Evolutionary conservation across 2,797 vertebrate genomes (phyloP).

Genomic region (Sebastes minor): DNA sequence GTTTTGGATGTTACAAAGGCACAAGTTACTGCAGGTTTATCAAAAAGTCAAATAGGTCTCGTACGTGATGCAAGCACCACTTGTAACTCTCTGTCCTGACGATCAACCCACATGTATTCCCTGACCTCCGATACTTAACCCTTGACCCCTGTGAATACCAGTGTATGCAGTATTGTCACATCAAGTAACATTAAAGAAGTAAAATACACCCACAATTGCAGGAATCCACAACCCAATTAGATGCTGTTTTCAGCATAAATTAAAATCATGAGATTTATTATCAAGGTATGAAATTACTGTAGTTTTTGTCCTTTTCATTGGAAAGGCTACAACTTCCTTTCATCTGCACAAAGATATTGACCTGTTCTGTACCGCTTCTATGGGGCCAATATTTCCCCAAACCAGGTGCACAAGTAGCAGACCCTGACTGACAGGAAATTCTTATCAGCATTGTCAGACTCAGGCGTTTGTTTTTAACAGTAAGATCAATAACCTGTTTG

Average conservation of each 20-base stretch:
- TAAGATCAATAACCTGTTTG: neutral
- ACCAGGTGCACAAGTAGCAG: constrained; percentile 10
- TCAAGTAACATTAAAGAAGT: neutral
- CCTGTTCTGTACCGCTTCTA: neutral
- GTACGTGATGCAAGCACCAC: neutral
- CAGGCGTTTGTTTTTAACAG: too few relatives aligned
- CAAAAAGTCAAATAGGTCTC: neutral
- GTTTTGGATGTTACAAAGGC: neutral
- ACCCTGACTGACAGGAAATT: neutral
- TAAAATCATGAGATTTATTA: neutral
- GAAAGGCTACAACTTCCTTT: neutral
- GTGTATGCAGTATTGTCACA: neutral
- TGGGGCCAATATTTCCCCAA: neutral
- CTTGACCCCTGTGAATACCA: neutral
- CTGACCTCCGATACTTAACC: neutral
- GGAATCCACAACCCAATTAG: neutral
- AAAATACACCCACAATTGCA: neutral
- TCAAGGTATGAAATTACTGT: neutral
- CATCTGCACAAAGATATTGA: neutral
- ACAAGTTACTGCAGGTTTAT: neutral
- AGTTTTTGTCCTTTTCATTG: neutral
- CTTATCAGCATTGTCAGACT: neutral
- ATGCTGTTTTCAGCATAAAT: neutral
- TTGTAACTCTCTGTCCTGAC: neutral
- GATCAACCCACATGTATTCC: neutral